A percentile compares a stretch with the other conserved stretches of the same genome.
phyloP scores from a whole-genome alignment of 2,888 invertebrate species.

The Fragum fragum region DNA sequence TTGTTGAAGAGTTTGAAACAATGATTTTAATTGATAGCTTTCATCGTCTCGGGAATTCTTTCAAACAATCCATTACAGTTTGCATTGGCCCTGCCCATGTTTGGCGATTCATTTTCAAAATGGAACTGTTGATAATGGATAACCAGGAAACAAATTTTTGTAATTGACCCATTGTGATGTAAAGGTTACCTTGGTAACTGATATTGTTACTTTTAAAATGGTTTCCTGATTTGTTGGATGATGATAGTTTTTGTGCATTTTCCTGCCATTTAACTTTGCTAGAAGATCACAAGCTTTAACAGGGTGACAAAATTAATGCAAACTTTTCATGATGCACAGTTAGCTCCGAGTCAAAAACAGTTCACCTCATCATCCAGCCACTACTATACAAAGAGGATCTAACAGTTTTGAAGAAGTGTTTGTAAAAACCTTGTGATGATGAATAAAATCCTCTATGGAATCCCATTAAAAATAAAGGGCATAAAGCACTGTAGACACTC shows the following conservation, averaged over 20 bases:
- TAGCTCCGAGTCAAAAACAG: too few species aligned
- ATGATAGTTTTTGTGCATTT: neutral
- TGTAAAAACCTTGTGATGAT: too few species aligned
- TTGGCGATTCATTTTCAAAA: neutral
- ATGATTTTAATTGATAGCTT: neutral
- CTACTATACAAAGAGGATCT: too few species aligned
- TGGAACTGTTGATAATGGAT: neutral
- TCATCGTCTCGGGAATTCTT: neutral
- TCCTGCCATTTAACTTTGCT: neutral
- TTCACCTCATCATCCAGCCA: too few species aligned
- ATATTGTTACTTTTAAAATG: neutral
- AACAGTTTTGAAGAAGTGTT: too few species aligned
- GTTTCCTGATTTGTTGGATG: neutral
- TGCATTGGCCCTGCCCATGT: constrained; percentile 3
- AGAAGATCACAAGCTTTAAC: too few species aligned
- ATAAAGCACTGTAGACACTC: too few species aligned
- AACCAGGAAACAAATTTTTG: neutral
- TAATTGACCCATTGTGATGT: neutral
- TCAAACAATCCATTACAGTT: neutral
- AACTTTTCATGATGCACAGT: too few species aligned
- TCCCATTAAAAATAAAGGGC: too few species aligned
- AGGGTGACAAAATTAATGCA: too few species aligned
- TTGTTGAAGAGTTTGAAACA: too few species aligned
- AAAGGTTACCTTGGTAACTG: neutral
- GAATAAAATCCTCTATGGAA: too few species aligned